Conservation (phyloP, 2,888 invertebrate species). For the Encarsia formosa region DNA sequence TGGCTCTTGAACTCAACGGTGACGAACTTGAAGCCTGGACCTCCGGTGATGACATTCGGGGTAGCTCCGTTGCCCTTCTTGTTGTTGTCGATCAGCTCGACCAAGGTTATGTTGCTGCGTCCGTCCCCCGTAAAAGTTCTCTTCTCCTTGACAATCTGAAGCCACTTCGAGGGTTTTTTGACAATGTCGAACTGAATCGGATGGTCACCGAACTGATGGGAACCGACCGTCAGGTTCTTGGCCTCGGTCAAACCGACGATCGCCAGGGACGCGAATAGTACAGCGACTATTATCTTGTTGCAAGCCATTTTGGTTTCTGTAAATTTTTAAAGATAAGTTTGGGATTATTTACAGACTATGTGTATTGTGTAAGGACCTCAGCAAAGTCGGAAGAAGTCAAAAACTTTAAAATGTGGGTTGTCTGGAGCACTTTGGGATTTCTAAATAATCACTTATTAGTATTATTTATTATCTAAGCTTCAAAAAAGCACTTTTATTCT, state of each 20-base stretch:
- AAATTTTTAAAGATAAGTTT: no score
- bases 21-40: background rate
- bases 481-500: no score
- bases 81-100: background rate
- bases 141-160: slow-evolving; percentile 1
- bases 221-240: slow-evolving; percentile 7
- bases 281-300: background rate
- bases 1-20: slow-evolving; percentile 4
- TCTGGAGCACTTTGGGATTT: no score
- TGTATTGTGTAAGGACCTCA: no score
- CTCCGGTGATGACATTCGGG: background rate
- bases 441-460: no score
- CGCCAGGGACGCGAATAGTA: background rate
- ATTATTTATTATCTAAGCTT: no score
- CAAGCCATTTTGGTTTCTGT: no score
- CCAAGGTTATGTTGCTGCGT: background rate
- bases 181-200: slow-evolving; percentile 9
- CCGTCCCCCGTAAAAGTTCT: slow-evolving; percentile 7
- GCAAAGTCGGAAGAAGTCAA: no score
- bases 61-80: background rate
- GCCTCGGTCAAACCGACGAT: no score
- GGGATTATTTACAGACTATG: no score
- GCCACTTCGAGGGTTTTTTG: slow-evolving; percentile 1
- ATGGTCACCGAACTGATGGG: background rate
- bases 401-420: no score